Conservation (phyloP, 2,888 invertebrate species). For the Ceraclea dissimilis region DNA sequence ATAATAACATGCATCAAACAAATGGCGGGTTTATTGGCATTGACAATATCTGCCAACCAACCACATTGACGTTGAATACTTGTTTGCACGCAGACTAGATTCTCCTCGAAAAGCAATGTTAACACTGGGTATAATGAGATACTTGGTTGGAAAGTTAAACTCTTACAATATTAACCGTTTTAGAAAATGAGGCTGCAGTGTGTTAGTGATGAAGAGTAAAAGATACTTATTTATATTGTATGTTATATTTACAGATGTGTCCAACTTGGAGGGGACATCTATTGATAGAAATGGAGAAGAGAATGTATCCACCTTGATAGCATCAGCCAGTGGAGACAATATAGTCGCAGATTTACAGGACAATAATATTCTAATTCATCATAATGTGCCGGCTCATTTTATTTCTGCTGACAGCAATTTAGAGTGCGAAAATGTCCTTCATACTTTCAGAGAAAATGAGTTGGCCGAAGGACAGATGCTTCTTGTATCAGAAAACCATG, state of each 20-base stretch:
- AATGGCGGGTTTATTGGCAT: too few relatives aligned
- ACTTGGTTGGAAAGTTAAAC: too few relatives aligned
- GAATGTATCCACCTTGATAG: background rate
- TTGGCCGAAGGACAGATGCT: slow-evolving; percentile 11
- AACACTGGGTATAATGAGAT: too few relatives aligned
- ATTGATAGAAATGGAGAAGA: background rate
- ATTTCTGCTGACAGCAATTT: background rate
- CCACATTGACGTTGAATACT: too few relatives aligned
- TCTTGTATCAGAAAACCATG: slow-evolving; percentile 12
- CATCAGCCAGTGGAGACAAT: background rate
- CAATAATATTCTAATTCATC: background rate
- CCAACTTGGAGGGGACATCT: background rate
- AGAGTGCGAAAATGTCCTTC: background rate
- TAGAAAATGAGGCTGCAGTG: too few relatives aligned
- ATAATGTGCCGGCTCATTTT: background rate
- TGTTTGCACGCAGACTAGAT: too few relatives aligned
- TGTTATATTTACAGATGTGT: background rate
- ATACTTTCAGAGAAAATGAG: slow-evolving; percentile 7
- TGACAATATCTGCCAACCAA: too few relatives aligned
- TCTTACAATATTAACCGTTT: too few relatives aligned
- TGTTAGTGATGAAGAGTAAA: too few relatives aligned
- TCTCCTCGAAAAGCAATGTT: too few relatives aligned
- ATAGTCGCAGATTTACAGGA: background rate
- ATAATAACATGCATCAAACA: too few relatives aligned
- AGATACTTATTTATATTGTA: too few relatives aligned